Conservation (phyloP, 1,140 invertebrate genomes). For the Ganaspis sp. region DNA sequence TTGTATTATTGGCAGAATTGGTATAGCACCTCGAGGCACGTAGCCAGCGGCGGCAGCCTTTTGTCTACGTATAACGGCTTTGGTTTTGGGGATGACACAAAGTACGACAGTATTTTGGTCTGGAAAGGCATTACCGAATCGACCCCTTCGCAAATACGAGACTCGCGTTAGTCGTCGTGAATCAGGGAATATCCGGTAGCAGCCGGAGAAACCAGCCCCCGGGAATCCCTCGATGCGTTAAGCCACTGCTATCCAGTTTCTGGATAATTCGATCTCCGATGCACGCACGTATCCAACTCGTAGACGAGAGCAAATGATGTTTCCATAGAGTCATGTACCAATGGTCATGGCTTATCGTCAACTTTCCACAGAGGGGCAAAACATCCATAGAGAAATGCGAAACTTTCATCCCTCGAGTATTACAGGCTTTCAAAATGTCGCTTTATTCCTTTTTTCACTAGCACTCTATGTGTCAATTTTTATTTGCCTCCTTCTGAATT, state of each 20-base stretch:
- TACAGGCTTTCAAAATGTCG: neutral
- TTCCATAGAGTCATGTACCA: neutral
- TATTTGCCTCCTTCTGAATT: neutral
- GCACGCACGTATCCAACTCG: constrained; percentile 23
- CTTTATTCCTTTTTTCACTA: neutral
- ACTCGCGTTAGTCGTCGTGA: constrained; percentile 63
- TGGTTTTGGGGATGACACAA: constrained; percentile 7
- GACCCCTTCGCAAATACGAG: constrained; percentile 65
- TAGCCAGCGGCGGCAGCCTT: neutral
- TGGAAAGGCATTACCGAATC: constrained; percentile 20
- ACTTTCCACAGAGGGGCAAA: neutral
- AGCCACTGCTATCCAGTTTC: constrained; percentile 55
- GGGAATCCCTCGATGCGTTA: constrained; percentile 42
- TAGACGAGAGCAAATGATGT: constrained; percentile 10
- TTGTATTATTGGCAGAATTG: constrained; percentile 27
- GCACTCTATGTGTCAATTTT: neutral
- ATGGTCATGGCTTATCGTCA: neutral
- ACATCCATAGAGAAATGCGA: neutral
- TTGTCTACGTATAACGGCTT: constrained; percentile 12
- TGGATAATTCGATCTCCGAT: constrained; percentile 61
- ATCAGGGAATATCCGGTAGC: constrained; percentile 63
- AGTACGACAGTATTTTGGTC: constrained; percentile 22
- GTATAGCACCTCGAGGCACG: neutral
- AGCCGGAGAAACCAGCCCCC: constrained; percentile 61
- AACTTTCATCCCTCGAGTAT: neutral